Evolutionary conservation across 2,797 vertebrate genomes (phyloP).

Genomic region (Salmo trutta): DNA sequence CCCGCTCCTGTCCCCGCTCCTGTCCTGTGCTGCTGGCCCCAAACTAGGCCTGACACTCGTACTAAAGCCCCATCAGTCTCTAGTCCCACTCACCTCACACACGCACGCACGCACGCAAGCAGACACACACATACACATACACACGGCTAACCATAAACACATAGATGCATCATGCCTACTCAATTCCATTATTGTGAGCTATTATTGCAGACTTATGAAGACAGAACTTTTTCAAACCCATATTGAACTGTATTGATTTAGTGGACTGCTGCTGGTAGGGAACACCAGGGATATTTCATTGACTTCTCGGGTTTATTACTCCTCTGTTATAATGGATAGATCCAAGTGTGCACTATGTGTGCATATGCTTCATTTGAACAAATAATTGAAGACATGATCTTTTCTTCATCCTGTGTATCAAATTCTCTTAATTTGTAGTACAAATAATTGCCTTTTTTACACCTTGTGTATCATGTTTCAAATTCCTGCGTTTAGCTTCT

Average conservation of each 20-base stretch:
- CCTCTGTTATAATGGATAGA: constrained; percentile 71
- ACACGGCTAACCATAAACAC: constrained; percentile 56
- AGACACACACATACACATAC: constrained; percentile 15
- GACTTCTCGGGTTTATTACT: constrained; percentile 65
- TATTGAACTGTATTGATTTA: constrained; percentile 65
- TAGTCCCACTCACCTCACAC: neutral
- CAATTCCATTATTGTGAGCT: constrained; percentile 46
- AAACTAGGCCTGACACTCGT: constrained; percentile 89
- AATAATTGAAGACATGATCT: no score
- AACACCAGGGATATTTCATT: constrained; percentile 74
- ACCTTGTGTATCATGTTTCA: neutral
- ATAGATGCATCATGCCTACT: constrained; percentile 60
- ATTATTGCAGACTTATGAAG: constrained; percentile 79
- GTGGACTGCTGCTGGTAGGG: constrained; percentile 81
- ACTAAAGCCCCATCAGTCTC: constrained; percentile 32
- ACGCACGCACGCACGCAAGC: neutral
- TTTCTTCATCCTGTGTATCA: constrained; percentile 14
- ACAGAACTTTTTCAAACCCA: constrained; percentile 72
- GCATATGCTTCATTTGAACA: no score
- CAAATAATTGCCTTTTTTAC: constrained; percentile 22
- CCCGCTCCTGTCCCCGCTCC: constrained; percentile 25
- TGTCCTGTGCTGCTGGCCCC: constrained; percentile 55
- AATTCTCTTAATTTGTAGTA: constrained; percentile 35
- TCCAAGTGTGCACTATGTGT: constrained; percentile 40
- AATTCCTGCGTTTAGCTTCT: constrained; percentile 38